Conservation (phyloP, 2,797 vertebrate species). For the Mormyrus hasselquistii region DNA sequence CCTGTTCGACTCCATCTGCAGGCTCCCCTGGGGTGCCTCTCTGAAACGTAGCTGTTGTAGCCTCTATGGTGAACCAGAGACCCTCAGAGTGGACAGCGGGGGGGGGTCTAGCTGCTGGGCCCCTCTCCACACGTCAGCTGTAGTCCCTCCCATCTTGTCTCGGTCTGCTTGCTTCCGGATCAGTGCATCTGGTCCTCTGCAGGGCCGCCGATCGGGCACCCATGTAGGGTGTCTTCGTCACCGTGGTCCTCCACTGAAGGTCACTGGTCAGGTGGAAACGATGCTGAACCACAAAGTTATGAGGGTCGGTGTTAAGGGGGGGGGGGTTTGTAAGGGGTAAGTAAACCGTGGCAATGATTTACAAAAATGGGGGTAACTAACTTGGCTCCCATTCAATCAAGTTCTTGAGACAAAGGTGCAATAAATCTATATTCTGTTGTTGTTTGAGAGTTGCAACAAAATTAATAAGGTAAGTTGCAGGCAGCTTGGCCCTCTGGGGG, state of each 20-base stretch:
- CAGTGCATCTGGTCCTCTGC: not conserved
- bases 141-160: not conserved
- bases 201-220: not conserved
- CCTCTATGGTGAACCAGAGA: not conserved
- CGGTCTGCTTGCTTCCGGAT: not conserved
- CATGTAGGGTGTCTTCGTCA: not conserved
- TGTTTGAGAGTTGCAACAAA: not conserved
- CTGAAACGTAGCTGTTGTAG: not conserved
- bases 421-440: not conserved
- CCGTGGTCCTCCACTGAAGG: slow-evolving; percentile 27
- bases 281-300: not conserved
- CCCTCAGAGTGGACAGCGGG: not conserved
- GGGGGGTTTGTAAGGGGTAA: not conserved
- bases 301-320: not conserved
- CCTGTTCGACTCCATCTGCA: not conserved
- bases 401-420: not conserved
- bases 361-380: not conserved
- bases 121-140: not conserved
- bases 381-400: not conserved
- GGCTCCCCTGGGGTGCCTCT: not conserved
- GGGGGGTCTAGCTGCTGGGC: not conserved
- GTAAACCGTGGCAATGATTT: not conserved
- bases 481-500: not conserved
- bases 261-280: slow-evolving; percentile 33
- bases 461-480: not conserved